These are phyloP conservation scores for Agonopterix alstromeriana DNA, from an alignment of 2,888 invertebrate genomes.

Conservation along the genomic window DNA sequence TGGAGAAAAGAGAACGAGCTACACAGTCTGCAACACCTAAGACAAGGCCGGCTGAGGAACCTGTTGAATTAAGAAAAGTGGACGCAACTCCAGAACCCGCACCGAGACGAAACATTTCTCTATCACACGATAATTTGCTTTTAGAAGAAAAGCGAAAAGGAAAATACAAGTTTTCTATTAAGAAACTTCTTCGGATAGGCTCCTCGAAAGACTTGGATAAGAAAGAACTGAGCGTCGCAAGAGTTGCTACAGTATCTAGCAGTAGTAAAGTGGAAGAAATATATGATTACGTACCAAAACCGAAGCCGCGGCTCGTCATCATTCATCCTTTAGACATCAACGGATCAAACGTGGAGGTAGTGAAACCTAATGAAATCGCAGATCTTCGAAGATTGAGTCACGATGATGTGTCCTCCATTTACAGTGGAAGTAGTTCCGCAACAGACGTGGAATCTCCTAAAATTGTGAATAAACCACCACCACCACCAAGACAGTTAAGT, in stretches of 20 bases:
- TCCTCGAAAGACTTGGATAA: constrained; percentile 83
- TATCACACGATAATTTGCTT: constrained; percentile 85
- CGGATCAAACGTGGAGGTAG: constrained; percentile 87
- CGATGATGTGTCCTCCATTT: constrained; percentile 74
- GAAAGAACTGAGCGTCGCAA: constrained; percentile 57
- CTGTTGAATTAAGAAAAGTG: constrained; percentile 39
- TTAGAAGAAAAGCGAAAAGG: constrained; percentile 81
- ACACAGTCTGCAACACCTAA: constrained; percentile 43
- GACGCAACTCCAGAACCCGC: constrained; percentile 79
- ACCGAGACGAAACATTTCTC: constrained; percentile 82
- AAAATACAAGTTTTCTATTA: constrained; percentile 85
- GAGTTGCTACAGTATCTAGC: constrained; percentile 63
- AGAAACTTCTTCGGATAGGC: constrained; percentile 89
- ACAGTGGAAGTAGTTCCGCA: constrained; percentile 58
- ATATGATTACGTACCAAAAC: constrained; percentile 75
- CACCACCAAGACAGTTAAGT: constrained; percentile 81
- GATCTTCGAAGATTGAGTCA: constrained; percentile 59
- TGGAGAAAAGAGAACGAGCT: constrained; percentile 85
- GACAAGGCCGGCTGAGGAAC: constrained; percentile 43
- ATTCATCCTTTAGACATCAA: constrained; percentile 93
- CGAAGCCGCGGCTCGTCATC: constrained; percentile 87
- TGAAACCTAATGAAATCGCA: constrained; percentile 73
- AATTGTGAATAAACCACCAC: constrained; percentile 80
- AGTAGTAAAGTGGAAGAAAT: constrained; percentile 70
- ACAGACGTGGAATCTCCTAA: constrained; percentile 58